These are phyloP conservation scores for Tetragonula clypearis DNA, from an alignment of 1,140 invertebrate species.

Conservation along the genomic window DNA sequence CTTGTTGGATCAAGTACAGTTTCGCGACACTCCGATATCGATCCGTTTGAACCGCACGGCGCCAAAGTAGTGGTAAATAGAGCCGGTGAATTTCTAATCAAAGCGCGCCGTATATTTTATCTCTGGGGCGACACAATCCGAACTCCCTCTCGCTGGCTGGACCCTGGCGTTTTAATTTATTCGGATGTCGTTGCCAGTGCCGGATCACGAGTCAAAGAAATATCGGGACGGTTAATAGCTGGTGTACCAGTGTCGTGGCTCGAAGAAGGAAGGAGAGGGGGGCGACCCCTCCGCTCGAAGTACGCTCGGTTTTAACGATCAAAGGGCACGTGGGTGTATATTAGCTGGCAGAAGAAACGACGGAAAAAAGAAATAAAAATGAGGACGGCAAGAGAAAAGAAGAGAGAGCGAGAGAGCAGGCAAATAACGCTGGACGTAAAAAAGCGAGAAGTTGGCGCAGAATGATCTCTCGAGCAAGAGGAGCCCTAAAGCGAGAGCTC, in stretches of 20 bases:
- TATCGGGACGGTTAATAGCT: constrained; percentile 62
- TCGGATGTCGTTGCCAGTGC: constrained; percentile 35
- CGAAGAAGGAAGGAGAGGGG: constrained; percentile 31
- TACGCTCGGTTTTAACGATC: constrained; percentile 68
- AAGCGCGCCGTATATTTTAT: neutral
- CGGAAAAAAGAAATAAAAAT: neutral
- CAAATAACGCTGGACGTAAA: constrained; percentile 72
- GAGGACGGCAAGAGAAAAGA: no score
- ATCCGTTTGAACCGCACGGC: neutral
- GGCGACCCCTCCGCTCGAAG: constrained; percentile 54
- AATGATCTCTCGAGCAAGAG: constrained; percentile 60
- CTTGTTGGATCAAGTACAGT: neutral
- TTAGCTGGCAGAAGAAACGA: constrained; percentile 49
- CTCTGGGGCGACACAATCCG: constrained; percentile 5
- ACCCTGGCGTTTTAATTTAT: constrained; percentile 61
- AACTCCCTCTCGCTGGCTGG: neutral
- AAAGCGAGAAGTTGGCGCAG: constrained; percentile 57
- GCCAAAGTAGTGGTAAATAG: neutral
- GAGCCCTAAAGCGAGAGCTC: constrained; percentile 67
- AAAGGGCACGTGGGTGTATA: constrained; percentile 69
- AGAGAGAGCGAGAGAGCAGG: constrained; percentile 59
- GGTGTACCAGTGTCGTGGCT: constrained; percentile 28
- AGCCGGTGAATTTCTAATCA: constrained; percentile 18
- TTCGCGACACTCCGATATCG: neutral
- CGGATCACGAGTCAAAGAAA: constrained; percentile 63